Evolutionary conservation across 2,888 invertebrate species (phyloP).

Genomic region (Zhengitettix transpicula): DNA sequence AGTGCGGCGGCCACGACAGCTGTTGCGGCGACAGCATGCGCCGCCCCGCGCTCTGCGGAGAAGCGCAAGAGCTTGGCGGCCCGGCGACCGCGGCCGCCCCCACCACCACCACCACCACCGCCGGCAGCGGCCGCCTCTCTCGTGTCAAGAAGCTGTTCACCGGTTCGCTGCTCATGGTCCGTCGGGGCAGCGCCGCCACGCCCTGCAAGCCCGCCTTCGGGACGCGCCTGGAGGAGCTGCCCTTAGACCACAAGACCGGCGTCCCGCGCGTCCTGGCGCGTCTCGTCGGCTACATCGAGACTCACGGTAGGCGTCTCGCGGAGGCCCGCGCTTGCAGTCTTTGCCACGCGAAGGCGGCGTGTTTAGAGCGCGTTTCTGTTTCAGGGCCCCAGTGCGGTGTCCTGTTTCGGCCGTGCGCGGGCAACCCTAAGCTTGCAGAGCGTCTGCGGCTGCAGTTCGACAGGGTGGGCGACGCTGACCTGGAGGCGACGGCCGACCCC

Average conservation of each 20-base stretch:
- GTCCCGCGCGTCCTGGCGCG: constrained; percentile 27
- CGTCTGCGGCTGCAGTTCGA: constrained; percentile 33
- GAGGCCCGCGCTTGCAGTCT: not conserved
- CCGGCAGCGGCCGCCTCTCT: constrained; percentile 20
- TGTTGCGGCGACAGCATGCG: not conserved
- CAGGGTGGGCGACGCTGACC: constrained; percentile 33
- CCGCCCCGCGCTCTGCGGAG: constrained; percentile 7
- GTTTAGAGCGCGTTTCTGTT: not conserved
- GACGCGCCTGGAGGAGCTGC: constrained; percentile 23
- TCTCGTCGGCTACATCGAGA: constrained; percentile 28
- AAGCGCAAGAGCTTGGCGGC: too few species aligned
- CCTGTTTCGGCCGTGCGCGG: constrained; percentile 35
- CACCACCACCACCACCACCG: too few species aligned
- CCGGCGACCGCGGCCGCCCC: too few species aligned
- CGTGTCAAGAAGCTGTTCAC: constrained; percentile 25
- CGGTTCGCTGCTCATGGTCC: constrained; percentile 19
- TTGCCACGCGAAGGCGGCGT: too few species aligned
- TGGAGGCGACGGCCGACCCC: constrained; percentile 31
- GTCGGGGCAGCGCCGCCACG: constrained; percentile 12
- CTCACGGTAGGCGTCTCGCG: constrained; percentile 20
- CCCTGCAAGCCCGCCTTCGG: constrained; percentile 19
- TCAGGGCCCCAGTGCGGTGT: constrained; percentile 29
- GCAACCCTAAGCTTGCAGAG: constrained; percentile 33
- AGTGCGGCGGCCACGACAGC: too few species aligned
- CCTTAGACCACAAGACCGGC: constrained; percentile 20